Conservation (phyloP, 2,888 invertebrate species). For the Trisateles emortualis region DNA sequence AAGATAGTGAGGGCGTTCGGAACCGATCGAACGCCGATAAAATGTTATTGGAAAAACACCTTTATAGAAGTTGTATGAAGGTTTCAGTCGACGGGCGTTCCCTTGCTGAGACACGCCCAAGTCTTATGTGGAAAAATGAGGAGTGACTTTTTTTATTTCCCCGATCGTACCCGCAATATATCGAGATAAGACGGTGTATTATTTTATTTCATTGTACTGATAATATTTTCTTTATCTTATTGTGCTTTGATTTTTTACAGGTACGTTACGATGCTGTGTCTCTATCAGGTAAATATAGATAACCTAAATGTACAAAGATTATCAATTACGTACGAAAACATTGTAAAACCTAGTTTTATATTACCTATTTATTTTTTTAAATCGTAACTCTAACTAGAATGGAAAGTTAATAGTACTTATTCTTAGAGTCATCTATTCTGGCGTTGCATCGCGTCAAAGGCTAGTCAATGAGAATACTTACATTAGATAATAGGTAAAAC, state of each 20-base stretch:
- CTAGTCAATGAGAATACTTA: too few species aligned
- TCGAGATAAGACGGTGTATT: slow-evolving; percentile 63
- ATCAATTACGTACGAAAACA: slow-evolving; percentile 24
- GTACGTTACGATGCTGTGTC: slow-evolving; percentile 78
- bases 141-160: slow-evolving; percentile 73
- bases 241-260: slow-evolving; percentile 61
- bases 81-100: slow-evolving; percentile 75
- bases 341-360: slow-evolving; percentile 4
- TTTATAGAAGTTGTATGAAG: slow-evolving; percentile 75
- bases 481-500: too few species aligned
- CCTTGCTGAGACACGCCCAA: slow-evolving; percentile 78
- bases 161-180: slow-evolving; percentile 63
- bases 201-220: slow-evolving; percentile 63
- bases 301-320: slow-evolving; percentile 41
- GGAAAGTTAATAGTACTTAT: not conserved
- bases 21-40: slow-evolving; percentile 84
- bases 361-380: not conserved
- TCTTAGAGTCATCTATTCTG: too few species aligned
- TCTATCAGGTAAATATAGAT: slow-evolving; percentile 71
- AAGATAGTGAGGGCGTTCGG: slow-evolving; percentile 86
- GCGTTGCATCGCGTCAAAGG: too few species aligned
- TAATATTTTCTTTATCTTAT: slow-evolving; percentile 51
- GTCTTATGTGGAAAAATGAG: slow-evolving; percentile 80
- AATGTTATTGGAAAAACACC: slow-evolving; percentile 80
- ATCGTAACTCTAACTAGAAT: not conserved